Base-by-base conservation (phyloP, 2,888 invertebrate species). In the Stenoptilia bipunctidactyla region DNA sequence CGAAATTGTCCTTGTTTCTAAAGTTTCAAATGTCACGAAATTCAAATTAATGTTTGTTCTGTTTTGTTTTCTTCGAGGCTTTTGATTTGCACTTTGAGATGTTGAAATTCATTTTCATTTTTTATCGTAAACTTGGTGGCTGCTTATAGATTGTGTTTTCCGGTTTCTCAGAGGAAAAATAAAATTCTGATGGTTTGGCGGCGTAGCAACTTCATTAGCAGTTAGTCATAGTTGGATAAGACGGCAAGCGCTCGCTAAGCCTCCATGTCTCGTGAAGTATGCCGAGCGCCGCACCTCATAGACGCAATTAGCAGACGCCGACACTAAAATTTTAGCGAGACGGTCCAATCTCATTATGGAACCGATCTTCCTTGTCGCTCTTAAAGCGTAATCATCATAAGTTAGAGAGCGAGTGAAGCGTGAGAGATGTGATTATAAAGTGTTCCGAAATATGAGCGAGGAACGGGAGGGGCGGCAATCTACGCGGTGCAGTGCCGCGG, bases 381-480 rank as follows among this genome's bases (percentile, higher is more conserved):
- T 79, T 73, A 76, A 70, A 73, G 75, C 74, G 66, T 82, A 82
- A 83, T 83, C 83, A 83, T 75, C 77, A 80, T 80, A 83, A 83
- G 80, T 83, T 82, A 80, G 79, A 58, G 56, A 72, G 71, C 72
- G 66, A 80, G 75, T 79, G 76, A 80, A 74, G 75, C 77, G 73
- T 76, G 73, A 74, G 72, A 79, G 79, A 80, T 79, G 74, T 72
- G 79, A 82, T 83, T 82, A 82, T 80, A 79, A 80, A 82, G 76
- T 80, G 76, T 80, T 74, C 77, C 80, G 74, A 80, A 82, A 82
- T 80, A 80, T 79, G 76, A 74, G 66, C 65, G 52, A 46, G 51
- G 50, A 51, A 45, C 51, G 56, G 20, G 20, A 20, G 20, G 52
- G 54, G 56, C 65, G 58, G 70, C 79, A 77, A 79, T 79, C 77